Base-by-base conservation (phyloP, 2,113 vertebrate genomes). In the Podiceps cristatus region DNA sequence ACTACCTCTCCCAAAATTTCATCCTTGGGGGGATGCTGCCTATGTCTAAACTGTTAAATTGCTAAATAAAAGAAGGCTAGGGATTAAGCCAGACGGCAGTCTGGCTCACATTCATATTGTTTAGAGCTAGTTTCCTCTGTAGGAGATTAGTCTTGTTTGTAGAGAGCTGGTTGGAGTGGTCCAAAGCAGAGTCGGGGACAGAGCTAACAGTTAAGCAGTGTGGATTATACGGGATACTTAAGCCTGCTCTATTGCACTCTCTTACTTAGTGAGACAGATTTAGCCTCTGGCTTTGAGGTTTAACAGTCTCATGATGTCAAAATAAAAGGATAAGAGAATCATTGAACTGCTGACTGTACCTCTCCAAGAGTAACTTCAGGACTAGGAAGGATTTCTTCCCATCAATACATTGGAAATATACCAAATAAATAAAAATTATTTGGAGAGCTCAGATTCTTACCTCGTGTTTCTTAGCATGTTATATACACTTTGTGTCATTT, bases 131-230 rank as follows among this genome's bases (percentile, higher is more conserved):
- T 84, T 95, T 82, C 40, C 18, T 81, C 18, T 82, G 3, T 3
- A 78, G 66, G 29, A 96, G 91, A 95, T 97, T 93, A 96, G 40
- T 81, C 89, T 40, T 93, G 76, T 84, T 93, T 81, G 23, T 85
- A 63, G 69, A 91, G 91, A 90, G 77, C 77, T 85, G 66, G 56
- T 87, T 96, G 77, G 66, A 94, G 77, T 75, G 33, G 74, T 85
- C 56, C 80, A 87, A 67, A 75, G 60, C 35, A 91, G 75, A 83
- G 56, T 29, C 66, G 47, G 56, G 58, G 40, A 45, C 35, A 75
- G 66, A 87, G 44, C 90, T 90, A 91, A 78, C 25, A 68, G 73
- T 90, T 93, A 90, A 94, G 74, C 60, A 40, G 40, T 40, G 47
- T 60, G 76, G 84, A 81, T 94, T 95, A 91, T 59, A 88, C 72